Conservation (phyloP, 2,113 vertebrate species). For the Chaetops frenatus region DNA sequence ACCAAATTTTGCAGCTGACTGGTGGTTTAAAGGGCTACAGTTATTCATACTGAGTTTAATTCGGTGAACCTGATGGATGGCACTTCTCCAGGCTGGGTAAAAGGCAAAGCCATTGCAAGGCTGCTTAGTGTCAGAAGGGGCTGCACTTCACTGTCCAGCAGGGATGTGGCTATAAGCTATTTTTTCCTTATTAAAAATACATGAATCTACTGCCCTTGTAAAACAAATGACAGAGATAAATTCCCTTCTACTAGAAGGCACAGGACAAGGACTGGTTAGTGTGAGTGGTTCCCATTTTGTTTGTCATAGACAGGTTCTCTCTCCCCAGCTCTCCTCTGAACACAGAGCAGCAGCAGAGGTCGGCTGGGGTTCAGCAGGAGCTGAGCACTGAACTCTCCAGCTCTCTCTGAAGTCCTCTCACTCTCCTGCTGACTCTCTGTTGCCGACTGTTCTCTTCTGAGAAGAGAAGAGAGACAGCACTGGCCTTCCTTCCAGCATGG, state of each 20-base stretch:
- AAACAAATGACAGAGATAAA: neutral
- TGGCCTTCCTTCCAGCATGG: neutral
- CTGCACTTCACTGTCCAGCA: neutral
- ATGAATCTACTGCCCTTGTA: neutral
- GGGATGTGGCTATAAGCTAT: neutral
- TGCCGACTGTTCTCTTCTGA: neutral
- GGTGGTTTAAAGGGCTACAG: neutral
- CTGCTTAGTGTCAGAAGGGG: neutral
- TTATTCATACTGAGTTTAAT: neutral
- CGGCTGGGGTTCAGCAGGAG: neutral
- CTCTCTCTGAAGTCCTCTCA: neutral
- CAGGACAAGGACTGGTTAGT: neutral
- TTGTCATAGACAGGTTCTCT: rapidly evolving
- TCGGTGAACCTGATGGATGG: neutral
- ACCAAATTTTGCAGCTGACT: neutral
- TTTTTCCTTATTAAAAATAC: neutral
- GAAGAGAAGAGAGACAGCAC: neutral
- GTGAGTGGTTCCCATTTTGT: neutral
- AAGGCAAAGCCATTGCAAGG: neutral
- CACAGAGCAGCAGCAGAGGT: neutral
- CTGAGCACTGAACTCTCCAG: neutral
- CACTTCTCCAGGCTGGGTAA: neutral
- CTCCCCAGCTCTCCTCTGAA: neutral
- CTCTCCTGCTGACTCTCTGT: neutral
- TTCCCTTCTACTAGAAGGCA: neutral